These are phyloP conservation scores for Armadillidium nasatum DNA, from an alignment of 1,140 invertebrate species.

Conservation along the genomic window DNA sequence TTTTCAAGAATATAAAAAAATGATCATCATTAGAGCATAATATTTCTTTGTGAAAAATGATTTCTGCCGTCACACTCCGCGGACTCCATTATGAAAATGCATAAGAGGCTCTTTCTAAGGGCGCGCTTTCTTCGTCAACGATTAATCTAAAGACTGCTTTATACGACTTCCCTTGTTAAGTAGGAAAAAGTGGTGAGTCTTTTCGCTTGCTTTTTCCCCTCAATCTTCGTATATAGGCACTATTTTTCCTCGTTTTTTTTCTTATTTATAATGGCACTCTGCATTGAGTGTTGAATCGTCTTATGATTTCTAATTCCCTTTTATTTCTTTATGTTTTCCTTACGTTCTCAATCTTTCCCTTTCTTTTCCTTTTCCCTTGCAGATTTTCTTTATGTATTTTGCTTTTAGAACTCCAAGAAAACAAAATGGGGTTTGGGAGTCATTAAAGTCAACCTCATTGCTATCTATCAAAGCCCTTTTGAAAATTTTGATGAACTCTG, in stretches of 20 bases:
- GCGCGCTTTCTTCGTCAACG: background rate
- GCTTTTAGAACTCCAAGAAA: background rate
- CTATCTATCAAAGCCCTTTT: background rate
- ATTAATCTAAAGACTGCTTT: constrained; percentile 1
- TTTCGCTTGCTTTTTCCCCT: background rate
- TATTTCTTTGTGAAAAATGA: background rate
- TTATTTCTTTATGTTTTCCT: background rate
- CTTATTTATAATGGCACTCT: too few species aligned
- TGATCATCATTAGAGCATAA: background rate
- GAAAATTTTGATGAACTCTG: background rate
- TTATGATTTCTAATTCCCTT: too few species aligned
- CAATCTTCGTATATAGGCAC: constrained; percentile 2
- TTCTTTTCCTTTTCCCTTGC: background rate
- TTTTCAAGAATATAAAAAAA: background rate
- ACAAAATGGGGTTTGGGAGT: background rate
- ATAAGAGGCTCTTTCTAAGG: background rate
- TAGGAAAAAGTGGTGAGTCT: background rate
- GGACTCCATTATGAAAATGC: background rate
- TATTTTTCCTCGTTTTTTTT: background rate
- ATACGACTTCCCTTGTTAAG: background rate
- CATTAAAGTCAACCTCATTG: background rate
- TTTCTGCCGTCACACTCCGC: background rate
- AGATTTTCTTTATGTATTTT: too few species aligned
- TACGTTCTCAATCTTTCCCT: background rate
- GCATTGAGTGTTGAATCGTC: too few species aligned